phyloP scores from a whole-genome alignment of 1,140 invertebrate genomes.

The Aleiodes sp. region DNA sequence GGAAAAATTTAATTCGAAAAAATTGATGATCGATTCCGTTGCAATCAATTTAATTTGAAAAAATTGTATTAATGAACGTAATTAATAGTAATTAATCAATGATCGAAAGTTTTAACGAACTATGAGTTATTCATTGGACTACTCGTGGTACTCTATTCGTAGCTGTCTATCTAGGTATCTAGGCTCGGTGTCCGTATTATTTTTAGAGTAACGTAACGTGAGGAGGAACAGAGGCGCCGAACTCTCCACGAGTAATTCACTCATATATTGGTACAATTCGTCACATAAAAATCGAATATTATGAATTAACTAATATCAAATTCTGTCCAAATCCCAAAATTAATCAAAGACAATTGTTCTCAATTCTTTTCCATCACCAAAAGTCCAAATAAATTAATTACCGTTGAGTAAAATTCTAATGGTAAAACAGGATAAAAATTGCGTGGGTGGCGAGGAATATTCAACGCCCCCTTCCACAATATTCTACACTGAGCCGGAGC shows the following conservation, averaged over 20 bases:
- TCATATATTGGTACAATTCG: slow-evolving; percentile 18
- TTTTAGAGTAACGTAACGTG: slow-evolving; percentile 66
- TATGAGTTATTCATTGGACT: slow-evolving; percentile 33
- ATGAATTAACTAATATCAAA: too few relatives aligned
- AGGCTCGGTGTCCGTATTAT: slow-evolving; percentile 64
- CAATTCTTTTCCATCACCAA: too few relatives aligned
- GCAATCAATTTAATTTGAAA: too few relatives aligned
- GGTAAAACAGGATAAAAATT: neutral
- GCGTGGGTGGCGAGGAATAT: slow-evolving; percentile 3
- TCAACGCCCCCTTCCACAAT: neutral
- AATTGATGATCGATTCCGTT: too few relatives aligned
- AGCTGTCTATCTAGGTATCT: slow-evolving; percentile 67
- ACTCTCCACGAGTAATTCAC: slow-evolving; percentile 44
- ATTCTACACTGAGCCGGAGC: neutral
- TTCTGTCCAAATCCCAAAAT: too few relatives aligned
- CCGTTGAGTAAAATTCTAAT: too few relatives aligned
- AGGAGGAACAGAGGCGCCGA: slow-evolving; percentile 58
- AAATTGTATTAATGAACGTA: neutral
- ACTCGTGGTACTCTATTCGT: slow-evolving; percentile 56
- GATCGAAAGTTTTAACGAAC: neutral
- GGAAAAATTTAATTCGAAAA: too few relatives aligned
- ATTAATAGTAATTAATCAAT: neutral
- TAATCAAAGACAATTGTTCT: too few relatives aligned
- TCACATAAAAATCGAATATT: slow-evolving; percentile 6
- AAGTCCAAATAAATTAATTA: too few relatives aligned